phyloP scores from a whole-genome alignment of 2,888 invertebrate species.

The Meganola albula region DNA sequence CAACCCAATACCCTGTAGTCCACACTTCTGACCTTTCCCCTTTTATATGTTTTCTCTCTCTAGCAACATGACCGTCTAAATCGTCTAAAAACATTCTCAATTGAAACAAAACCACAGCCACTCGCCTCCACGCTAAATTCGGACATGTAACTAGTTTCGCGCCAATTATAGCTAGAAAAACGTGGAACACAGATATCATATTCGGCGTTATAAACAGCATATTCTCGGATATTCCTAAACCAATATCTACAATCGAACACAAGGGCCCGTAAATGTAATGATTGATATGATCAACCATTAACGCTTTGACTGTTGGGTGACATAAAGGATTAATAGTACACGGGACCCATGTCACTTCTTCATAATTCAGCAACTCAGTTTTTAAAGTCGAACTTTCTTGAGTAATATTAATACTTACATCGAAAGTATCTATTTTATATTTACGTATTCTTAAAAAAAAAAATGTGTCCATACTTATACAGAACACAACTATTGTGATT shows the following conservation, averaged over 20 bases:
- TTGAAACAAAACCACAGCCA: slow-evolving; percentile 88
- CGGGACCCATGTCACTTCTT: slow-evolving; percentile 78
- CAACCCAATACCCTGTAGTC: slow-evolving; percentile 87
- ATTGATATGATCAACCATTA: slow-evolving; percentile 89
- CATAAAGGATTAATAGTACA: slow-evolving; percentile 86
- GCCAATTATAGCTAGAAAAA: slow-evolving; percentile 84
- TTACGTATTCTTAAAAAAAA: slow-evolving; percentile 84
- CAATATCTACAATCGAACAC: slow-evolving; percentile 83
- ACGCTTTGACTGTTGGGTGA: slow-evolving; percentile 88
- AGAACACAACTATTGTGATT: slow-evolving; percentile 78
- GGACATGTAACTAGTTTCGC: slow-evolving; percentile 86
- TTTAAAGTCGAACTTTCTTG: slow-evolving; percentile 44
- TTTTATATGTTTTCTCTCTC: slow-evolving; percentile 84
- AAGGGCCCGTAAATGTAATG: slow-evolving; percentile 89
- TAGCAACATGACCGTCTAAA: slow-evolving; percentile 91
- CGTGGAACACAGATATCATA: slow-evolving; percentile 88
- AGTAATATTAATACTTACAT: slow-evolving; percentile 30
- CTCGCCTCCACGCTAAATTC: slow-evolving; percentile 81
- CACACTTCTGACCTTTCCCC: slow-evolving; percentile 90
- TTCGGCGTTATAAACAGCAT: slow-evolving; percentile 85
- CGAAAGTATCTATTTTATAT: slow-evolving; percentile 77
- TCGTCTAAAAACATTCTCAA: slow-evolving; percentile 90
- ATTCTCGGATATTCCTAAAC: slow-evolving; percentile 79
- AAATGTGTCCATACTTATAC: slow-evolving; percentile 84
- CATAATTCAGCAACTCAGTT: slow-evolving; percentile 51